Conservation (phyloP, 2,888 invertebrate genomes). For the Dermolepida albohirtum region DNA sequence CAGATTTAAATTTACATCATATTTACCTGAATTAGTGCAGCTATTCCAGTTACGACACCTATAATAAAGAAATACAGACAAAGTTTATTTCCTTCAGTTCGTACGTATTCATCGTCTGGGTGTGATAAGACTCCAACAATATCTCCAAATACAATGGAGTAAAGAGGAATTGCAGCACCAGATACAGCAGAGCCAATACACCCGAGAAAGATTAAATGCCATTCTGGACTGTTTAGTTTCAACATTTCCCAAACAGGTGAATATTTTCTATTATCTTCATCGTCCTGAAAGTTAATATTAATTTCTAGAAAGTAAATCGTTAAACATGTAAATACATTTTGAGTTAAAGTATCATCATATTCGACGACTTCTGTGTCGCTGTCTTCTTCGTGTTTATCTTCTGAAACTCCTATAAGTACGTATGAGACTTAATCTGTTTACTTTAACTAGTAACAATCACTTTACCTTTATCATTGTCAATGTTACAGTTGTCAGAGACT, state of each 20-base stretch:
- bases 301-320: neutral
- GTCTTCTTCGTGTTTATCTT: constrained; percentile 23
- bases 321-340: neutral
- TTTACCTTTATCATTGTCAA: constrained; percentile 28
- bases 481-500: constrained; percentile 49
- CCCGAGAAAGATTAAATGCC: constrained; percentile 73
- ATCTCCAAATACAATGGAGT: constrained; percentile 80
- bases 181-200: constrained; percentile 72
- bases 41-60: constrained; percentile 73
- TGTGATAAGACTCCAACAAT: constrained; percentile 73
- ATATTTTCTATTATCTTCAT: constrained; percentile 10
- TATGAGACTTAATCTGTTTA: neutral
- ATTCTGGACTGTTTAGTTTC: constrained; percentile 74
- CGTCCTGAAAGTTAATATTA: constrained; percentile 25
- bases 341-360: constrained; percentile 11
- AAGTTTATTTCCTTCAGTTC: constrained; percentile 70
- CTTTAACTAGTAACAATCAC: neutral
- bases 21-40: constrained; percentile 75
- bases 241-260: constrained; percentile 64
- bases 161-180: constrained; percentile 79
- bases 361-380: constrained; percentile 22
- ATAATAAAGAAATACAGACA: constrained; percentile 75
- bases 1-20: too few relatives aligned
- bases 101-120: constrained; percentile 67
- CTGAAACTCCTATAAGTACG: neutral